These are phyloP conservation scores for Apotomis capreana DNA, from an alignment of 2,888 invertebrate species.

Conservation along the genomic window DNA sequence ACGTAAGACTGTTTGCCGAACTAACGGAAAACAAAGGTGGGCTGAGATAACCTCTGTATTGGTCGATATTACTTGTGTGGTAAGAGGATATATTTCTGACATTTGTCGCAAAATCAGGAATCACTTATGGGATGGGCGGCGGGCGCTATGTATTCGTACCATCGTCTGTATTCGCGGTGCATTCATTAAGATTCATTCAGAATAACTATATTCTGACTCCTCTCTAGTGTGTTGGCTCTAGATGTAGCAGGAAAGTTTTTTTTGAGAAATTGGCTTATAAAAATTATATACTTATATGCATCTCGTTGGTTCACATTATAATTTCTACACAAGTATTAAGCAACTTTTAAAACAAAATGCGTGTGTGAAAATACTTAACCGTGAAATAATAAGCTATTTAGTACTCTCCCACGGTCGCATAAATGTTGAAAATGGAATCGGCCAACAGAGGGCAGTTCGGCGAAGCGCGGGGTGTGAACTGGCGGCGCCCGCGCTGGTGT, in stretches of 20 bases:
- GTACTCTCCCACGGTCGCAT: constrained; percentile 39
- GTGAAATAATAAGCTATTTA: constrained; percentile 2
- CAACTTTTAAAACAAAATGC: constrained; percentile 6
- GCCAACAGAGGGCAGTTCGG: constrained; percentile 48
- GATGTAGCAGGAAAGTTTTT: too few relatives aligned
- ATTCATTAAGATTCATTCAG: too few relatives aligned
- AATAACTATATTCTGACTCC: too few relatives aligned
- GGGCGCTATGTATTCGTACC: too few relatives aligned
- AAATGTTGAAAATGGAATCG: constrained; percentile 36
- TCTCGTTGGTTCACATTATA: not conserved
- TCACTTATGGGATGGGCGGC: too few relatives aligned
- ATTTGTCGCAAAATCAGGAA: not conserved
- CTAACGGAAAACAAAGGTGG: constrained; percentile 50
- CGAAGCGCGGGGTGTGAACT: constrained; percentile 62
- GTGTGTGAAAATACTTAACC: constrained; percentile 13
- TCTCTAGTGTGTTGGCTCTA: too few relatives aligned
- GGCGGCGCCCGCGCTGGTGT: constrained; percentile 57
- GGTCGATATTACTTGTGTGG: constrained; percentile 9
- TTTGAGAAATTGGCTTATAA: too few relatives aligned
- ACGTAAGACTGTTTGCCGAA: constrained; percentile 52
- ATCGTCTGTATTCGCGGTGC: too few relatives aligned
- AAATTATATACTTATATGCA: not conserved
- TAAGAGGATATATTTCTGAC: not conserved
- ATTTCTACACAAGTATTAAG: not conserved
- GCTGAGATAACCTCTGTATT: constrained; percentile 32